Base-by-base conservation (phyloP, 1,140 invertebrate genomes). In the Drosophila mojavensis region DNA sequence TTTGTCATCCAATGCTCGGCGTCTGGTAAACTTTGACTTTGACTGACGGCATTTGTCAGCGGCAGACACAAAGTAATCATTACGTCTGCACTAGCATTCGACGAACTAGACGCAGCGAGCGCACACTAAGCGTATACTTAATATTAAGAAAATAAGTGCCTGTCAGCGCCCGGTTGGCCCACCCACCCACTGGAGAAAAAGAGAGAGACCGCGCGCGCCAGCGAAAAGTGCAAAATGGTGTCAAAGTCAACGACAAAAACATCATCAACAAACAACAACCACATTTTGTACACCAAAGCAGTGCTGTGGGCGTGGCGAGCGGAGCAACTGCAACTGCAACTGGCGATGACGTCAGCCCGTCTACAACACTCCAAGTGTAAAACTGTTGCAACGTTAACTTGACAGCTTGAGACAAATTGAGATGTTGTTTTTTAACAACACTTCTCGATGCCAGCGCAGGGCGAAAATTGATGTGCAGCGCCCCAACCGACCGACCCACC, bases 111-210 rank as follows among this genome's bases (percentile, higher is more conserved):
- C 30, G n/a, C 36, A 36, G 24, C 41, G 58, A 28, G 24, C 41
- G 58, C 66, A 33, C 62, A 75, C 84, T 84, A 81, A 89, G 81
- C 84, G 84, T 90, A 84, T 89, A 89, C 84, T 89, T 89, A 89
- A 89, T 89, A 89, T 89, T 86, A 86, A 83, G 83, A 89, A 89
- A 90, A 89, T 89, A 89, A 89, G 81, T 84, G 84, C 68, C 84
- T 84, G 84, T 81, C 84, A 89, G 69, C 70, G 67, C 41, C 17
- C 17, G 51, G 69, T 47, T 47, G 65, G 71, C 56, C 51, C 28
- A 17, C 51, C n/a, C n/a, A 54, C n/a, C 30, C 51, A 15, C 5
- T 10, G 5, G 28, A 11, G 10, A 33, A 70, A 54, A 64, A 24
- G 20, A 24, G 20, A 24, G 20, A 26, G 13, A 45, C 51, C 68